Evolutionary conservation across 2,888 invertebrate species (phyloP).

Genomic region (Crematogaster levior): DNA sequence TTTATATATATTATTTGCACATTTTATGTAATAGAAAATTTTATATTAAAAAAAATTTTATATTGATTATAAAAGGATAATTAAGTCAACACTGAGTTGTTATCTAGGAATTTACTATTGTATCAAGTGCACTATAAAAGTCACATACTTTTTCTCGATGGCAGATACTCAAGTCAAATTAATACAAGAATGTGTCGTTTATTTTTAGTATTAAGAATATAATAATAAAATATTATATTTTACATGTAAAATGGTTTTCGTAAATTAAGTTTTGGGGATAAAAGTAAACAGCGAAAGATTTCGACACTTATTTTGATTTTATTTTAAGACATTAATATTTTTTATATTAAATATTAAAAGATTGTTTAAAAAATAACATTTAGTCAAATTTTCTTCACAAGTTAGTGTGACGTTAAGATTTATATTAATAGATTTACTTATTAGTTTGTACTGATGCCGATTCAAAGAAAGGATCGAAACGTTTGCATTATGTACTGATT

Average conservation of each 20-base stretch:
- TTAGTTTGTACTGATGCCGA: no score
- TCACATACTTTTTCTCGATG: neutral
- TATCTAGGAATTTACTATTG: conserved; percentile 4
- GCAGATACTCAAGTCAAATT: neutral
- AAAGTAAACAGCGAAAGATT: neutral
- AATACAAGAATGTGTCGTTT: neutral
- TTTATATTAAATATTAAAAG: neutral
- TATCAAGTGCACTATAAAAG: neutral
- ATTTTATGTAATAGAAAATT: conserved; percentile 16
- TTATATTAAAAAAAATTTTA: neutral
- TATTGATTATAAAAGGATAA: conserved; percentile 2
- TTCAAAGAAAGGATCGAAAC: no score
- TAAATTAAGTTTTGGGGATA: neutral
- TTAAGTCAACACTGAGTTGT: neutral
- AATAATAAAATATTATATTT: no score
- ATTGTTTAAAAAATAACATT: neutral
- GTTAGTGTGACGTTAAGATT: no score
- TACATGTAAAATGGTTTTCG: neutral
- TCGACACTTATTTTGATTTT: neutral
- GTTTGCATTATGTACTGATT: no score
- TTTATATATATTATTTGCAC: neutral
- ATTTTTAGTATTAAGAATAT: neutral
- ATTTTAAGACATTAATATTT: neutral
- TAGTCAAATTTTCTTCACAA: neutral
- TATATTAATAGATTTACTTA: no score